Percentiles rank a stretch among this genome's conserved stretches.
Evolutionary conservation across 1,140 invertebrate species (phyloP).

Genomic region (Drosophila bocqueti): DNA sequence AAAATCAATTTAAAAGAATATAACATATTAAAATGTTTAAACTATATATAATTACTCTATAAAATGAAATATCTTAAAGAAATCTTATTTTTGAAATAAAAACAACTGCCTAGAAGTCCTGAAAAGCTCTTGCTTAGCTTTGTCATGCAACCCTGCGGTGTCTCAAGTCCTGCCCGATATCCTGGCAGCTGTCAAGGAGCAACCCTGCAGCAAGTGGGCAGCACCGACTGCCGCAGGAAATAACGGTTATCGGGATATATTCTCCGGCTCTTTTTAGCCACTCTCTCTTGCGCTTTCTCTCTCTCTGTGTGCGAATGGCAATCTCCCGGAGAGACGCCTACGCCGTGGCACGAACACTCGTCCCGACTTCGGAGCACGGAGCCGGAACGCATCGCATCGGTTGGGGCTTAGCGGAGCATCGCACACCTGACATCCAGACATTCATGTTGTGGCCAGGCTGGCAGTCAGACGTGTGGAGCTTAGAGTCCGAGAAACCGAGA

Average conservation of each 20-base stretch:
- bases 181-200: constrained; percentile 43
- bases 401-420: constrained; percentile 23
- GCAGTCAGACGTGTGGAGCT: constrained; percentile 80
- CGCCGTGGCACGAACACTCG: constrained; percentile 31
- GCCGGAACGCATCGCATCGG: constrained; percentile 58
- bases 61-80: neutral
- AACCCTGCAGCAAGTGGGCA: constrained; percentile 68
- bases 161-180: constrained; percentile 30
- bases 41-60: too few relatives aligned
- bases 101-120: neutral
- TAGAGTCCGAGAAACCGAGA: constrained; percentile 10
- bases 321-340: constrained; percentile 43
- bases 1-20: too few relatives aligned
- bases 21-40: too few relatives aligned
- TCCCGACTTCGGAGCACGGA: constrained; percentile 42
- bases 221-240: constrained; percentile 32
- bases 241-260: constrained; percentile 65
- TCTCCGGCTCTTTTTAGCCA: constrained; percentile 11
- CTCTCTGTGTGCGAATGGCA: neutral
- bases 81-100: neutral
- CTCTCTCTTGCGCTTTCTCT: constrained; percentile 5
- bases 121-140: constrained; percentile 59
- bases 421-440: constrained; percentile 82
- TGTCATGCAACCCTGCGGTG: constrained; percentile 57
- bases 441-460: constrained; percentile 81